A percentile compares a stretch with the other conserved stretches of the same genome.
Conservation (phyloP, 2,888 invertebrate genomes). For the Drosophila stalkeri region DNA sequence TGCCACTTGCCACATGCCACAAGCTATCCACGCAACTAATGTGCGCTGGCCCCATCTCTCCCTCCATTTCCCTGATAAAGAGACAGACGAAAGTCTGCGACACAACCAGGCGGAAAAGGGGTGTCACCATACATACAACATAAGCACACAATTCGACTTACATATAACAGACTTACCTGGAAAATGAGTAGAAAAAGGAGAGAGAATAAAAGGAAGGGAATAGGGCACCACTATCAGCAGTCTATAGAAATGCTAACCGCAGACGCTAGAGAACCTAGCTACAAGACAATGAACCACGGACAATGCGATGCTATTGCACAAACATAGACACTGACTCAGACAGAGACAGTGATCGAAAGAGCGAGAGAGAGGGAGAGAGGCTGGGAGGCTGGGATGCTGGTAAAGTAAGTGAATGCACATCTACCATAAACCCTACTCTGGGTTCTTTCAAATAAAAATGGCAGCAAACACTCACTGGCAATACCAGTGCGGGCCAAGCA, state of each 20-base stretch:
- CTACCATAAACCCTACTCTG: conserved; percentile 60
- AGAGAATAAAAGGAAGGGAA: neutral
- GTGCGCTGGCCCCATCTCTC: conserved; percentile 6
- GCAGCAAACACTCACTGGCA: conserved; percentile 69
- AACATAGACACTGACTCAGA: conserved; percentile 22
- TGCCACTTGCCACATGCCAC: conserved; percentile 13
- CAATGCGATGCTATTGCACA: conserved; percentile 37
- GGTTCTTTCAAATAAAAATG: conserved; percentile 72
- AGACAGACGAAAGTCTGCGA: conserved; percentile 2
- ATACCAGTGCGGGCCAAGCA: conserved; percentile 31
- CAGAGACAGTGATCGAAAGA: conserved; percentile 30
- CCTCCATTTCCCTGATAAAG: conserved; percentile 12
- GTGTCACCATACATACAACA: conserved; percentile 20
- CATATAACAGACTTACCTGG: conserved; percentile 35
- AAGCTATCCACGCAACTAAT: conserved; percentile 30
- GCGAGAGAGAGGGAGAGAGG: conserved; percentile 6
- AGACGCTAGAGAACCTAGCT: conserved; percentile 55
- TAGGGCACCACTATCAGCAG: conserved; percentile 14
- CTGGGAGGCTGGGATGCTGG: neutral
- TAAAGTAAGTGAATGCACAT: conserved; percentile 57
- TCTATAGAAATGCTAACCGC: conserved; percentile 65
- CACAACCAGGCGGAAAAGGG: conserved; percentile 12
- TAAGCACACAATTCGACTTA: conserved; percentile 22
- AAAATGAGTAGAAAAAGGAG: neutral
- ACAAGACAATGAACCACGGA: conserved; percentile 66